phyloP scores from a whole-genome alignment of 2,797 vertebrate species.

The Sardinella longiceps region DNA sequence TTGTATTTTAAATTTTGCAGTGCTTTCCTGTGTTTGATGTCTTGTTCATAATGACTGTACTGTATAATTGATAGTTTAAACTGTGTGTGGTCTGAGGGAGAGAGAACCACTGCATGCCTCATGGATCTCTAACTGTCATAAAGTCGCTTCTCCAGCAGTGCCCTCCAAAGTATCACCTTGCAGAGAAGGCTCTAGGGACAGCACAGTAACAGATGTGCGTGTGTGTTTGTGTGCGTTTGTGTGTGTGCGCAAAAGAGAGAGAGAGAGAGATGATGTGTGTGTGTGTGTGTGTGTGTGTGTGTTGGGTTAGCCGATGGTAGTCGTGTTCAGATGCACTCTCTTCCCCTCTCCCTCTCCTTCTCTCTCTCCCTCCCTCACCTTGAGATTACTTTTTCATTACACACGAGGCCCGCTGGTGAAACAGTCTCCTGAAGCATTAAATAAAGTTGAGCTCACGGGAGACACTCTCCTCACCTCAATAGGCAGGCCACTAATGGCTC shows the following conservation, averaged over 20 bases:
- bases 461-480: conserved; percentile 56
- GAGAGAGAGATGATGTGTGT: background rate
- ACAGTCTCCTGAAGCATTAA: conserved; percentile 64
- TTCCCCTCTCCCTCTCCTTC: background rate
- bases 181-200: background rate
- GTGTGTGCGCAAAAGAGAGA: background rate
- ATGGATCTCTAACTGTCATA: background rate
- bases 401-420: conserved; percentile 59
- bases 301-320: background rate
- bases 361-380: conserved; percentile 38
- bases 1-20: background rate
- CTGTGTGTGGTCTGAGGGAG: background rate
- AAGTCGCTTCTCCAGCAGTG: background rate
- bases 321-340: background rate
- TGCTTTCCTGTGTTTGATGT: background rate
- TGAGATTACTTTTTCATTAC: conserved; percentile 65
- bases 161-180: conserved; percentile 16
- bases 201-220: conserved; percentile 4
- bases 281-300: background rate
- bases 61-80: background rate
- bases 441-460: conserved; percentile 62
- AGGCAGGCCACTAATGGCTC: conserved; percentile 61
- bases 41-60: background rate
- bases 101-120: background rate
- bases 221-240: background rate